These are phyloP conservation scores for Dendrolimus pini DNA, from an alignment of 2,888 invertebrate species.

Conservation along the genomic window DNA sequence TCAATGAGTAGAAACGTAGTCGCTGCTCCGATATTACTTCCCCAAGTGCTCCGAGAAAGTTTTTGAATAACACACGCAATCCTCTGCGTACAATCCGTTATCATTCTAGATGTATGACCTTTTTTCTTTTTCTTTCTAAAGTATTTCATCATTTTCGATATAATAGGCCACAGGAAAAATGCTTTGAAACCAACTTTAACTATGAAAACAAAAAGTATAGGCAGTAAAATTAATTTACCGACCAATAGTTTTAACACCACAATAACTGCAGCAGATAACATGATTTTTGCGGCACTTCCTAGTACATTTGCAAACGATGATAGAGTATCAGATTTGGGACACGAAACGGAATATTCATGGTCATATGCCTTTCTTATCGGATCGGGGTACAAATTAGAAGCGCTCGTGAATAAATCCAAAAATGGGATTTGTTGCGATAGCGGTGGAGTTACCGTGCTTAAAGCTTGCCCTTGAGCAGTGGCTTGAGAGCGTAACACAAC, in stretches of 20 bases:
- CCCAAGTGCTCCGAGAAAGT: conserved; percentile 44
- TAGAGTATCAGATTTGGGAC: conserved; percentile 52
- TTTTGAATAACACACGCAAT: conserved; percentile 58
- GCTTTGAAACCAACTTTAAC: conserved; percentile 63
- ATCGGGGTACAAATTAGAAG: conserved; percentile 52
- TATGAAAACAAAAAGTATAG: conserved; percentile 48
- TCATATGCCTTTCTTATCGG: conserved; percentile 54
- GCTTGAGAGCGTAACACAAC: conserved; percentile 28
- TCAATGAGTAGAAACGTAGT: conserved; percentile 59
- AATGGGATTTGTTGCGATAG: conserved; percentile 43
- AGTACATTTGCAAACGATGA: conserved; percentile 58
- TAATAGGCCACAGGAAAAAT: conserved; percentile 61
- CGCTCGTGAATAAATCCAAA: conserved; percentile 55
- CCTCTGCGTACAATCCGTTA: conserved; percentile 57
- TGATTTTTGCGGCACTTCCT: conserved; percentile 64
- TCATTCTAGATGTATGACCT: conserved; percentile 47
- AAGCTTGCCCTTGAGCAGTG: conserved; percentile 48
- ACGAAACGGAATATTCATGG: conserved; percentile 44
- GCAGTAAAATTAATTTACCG: conserved; percentile 58
- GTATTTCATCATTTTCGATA: conserved; percentile 61
- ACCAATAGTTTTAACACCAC: conserved; percentile 54
- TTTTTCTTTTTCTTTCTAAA: conserved; percentile 64
- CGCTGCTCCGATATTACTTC: conserved; percentile 56
- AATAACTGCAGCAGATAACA: conserved; percentile 60
- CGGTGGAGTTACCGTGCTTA: conserved; percentile 44